Percentiles rank a stretch among this genome's conserved stretches.
Conservation (phyloP, 2,888 invertebrate genomes). For the Allolobophora icterica region DNA sequence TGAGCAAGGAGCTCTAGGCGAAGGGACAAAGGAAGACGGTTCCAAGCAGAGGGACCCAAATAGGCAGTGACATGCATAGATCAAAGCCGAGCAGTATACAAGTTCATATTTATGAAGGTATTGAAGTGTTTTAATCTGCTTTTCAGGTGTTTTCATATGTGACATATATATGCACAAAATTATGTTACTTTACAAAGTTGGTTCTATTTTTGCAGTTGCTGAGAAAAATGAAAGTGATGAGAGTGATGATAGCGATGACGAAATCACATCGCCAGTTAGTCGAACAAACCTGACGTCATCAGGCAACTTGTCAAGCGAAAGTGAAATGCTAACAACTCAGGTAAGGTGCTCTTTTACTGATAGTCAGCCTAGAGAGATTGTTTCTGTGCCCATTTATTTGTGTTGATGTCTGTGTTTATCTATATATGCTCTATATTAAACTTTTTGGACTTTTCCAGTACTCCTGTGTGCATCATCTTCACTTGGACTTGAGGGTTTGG, state of each 20-base stretch:
- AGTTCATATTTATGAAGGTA: not conserved
- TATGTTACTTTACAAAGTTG: not conserved
- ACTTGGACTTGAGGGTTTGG: not conserved
- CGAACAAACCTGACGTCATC: not conserved
- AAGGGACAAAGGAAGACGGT: no score
- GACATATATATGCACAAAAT: not conserved
- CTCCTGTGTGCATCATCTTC: no score
- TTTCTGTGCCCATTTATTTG: no score
- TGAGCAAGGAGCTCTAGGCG: no score
- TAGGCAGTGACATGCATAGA: no score
- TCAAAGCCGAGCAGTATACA: not conserved
- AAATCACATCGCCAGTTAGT: not conserved
- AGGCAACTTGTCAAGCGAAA: slow-evolving; percentile 23
- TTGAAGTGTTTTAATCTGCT: not conserved
- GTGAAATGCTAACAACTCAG: slow-evolving; percentile 23
- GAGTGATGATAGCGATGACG: slow-evolving; percentile 31
- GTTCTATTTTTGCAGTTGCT: not conserved
- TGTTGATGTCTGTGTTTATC: no score
- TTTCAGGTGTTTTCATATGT: not conserved
- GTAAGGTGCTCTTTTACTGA: not conserved
- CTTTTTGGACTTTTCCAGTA: not conserved
- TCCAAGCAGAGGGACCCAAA: no score
- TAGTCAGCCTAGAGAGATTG: no score
- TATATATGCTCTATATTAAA: not conserved
- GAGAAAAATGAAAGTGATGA: not conserved